Conservation (phyloP, 2,888 invertebrate species). For the Automeris io region DNA sequence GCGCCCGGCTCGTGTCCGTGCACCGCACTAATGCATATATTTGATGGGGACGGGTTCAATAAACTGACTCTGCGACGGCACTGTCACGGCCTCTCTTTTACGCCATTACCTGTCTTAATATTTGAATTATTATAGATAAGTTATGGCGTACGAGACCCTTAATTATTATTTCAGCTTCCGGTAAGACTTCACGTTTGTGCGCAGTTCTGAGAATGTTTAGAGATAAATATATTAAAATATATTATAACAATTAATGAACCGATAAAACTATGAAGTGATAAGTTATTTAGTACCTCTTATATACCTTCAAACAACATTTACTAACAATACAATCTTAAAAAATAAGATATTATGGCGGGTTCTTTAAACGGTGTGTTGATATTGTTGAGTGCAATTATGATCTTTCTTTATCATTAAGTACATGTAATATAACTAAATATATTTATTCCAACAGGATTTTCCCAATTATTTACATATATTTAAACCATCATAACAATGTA, state of each 20-base stretch:
- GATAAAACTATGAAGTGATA: background rate
- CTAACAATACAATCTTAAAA: too few species aligned
- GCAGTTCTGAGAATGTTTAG: slow-evolving; percentile 33
- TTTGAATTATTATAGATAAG: slow-evolving; percentile 56
- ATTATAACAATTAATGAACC: background rate
- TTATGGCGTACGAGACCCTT: slow-evolving; percentile 33
- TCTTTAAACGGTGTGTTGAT: too few species aligned
- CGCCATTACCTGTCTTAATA: slow-evolving; percentile 56
- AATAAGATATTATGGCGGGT: too few species aligned
- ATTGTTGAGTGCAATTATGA: too few species aligned
- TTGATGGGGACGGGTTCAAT: slow-evolving; percentile 67
- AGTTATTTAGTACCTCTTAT: background rate
- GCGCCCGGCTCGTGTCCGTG: slow-evolving; percentile 29
- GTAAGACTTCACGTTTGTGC: slow-evolving; percentile 34
- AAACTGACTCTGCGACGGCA: slow-evolving; percentile 54
- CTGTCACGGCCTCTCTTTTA: slow-evolving; percentile 52
- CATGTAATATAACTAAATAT: too few species aligned
- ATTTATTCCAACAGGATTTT: too few species aligned
- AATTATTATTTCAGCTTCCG: slow-evolving; percentile 32
- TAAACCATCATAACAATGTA: too few species aligned
- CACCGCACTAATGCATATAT: slow-evolving; percentile 55
- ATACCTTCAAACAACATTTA: too few species aligned
- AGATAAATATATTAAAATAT: slow-evolving; percentile 8
- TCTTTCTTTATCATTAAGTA: too few species aligned
- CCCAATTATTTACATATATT: too few species aligned